Evolutionary conservation across 2,888 invertebrate species (phyloP).

Genomic region (Brachyopa scutellaris): DNA sequence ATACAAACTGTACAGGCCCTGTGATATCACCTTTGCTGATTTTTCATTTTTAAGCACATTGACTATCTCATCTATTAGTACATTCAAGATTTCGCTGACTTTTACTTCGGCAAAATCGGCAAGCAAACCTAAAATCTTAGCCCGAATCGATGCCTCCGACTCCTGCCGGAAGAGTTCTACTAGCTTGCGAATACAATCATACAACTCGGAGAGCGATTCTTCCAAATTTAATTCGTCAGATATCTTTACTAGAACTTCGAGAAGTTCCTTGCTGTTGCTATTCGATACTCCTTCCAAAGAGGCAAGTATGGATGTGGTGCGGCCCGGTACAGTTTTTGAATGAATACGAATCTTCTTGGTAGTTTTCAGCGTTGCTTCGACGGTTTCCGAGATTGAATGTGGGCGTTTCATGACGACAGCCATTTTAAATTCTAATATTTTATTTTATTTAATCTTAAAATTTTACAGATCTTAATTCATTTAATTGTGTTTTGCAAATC

Average conservation of each 20-base stretch:
- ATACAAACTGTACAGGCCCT: slow-evolving; percentile 79
- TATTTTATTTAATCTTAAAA: not conserved
- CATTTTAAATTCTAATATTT: slow-evolving; percentile 26
- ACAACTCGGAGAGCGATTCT: slow-evolving; percentile 76
- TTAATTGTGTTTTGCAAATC: not conserved
- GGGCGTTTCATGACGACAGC: slow-evolving; percentile 71
- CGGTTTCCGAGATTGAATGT: slow-evolving; percentile 73
- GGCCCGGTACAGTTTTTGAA: slow-evolving; percentile 67
- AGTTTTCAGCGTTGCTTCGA: slow-evolving; percentile 69
- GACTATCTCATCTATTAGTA: slow-evolving; percentile 79
- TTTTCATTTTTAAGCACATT: slow-evolving; percentile 79
- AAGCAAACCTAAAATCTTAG: slow-evolving; percentile 78
- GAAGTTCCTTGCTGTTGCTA: slow-evolving; percentile 76
- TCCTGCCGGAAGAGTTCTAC: slow-evolving; percentile 79
- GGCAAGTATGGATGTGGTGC: slow-evolving; percentile 48
- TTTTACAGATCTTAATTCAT: not conserved
- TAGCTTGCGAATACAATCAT: slow-evolving; percentile 77
- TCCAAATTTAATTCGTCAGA: slow-evolving; percentile 78
- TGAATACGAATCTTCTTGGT: slow-evolving; percentile 78
- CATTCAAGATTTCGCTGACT: slow-evolving; percentile 77
- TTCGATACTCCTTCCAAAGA: slow-evolving; percentile 22
- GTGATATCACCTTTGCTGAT: slow-evolving; percentile 81
- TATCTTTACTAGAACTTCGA: slow-evolving; percentile 79
- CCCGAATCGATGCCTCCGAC: slow-evolving; percentile 77
- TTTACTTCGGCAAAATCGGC: slow-evolving; percentile 78